A percentile compares a stretch with the other conserved stretches of the same genome.
Evolutionary conservation across 2,797 vertebrate species (phyloP).

Genomic region (Delichon dasypus): DNA sequence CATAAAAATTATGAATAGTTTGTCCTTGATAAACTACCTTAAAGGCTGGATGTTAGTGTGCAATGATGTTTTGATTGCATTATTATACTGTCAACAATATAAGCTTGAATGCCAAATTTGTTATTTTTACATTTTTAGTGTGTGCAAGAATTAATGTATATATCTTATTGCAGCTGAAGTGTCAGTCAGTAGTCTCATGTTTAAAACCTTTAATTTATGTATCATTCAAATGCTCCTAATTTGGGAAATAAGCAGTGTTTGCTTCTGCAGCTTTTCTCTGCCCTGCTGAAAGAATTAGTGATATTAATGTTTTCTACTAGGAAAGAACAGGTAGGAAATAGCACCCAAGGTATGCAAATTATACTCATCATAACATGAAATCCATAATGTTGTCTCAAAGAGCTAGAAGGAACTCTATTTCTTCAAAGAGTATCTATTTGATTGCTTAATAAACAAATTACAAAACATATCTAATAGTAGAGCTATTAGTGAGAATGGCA

Average conservation of each 20-base stretch:
- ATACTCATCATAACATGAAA: neutral
- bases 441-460: neutral
- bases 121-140: constrained; percentile 15
- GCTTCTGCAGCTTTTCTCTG: neutral
- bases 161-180: neutral
- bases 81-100: constrained; percentile 7
- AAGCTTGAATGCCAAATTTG: neutral
- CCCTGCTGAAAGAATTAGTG: neutral
- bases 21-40: neutral
- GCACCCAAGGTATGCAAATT: neutral
- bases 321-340: neutral
- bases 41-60: neutral
- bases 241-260: neutral
- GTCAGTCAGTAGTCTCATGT: neutral
- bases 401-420: neutral
- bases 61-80: neutral
- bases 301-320: neutral
- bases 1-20: neutral
- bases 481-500: neutral
- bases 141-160: neutral
- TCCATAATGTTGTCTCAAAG: neutral
- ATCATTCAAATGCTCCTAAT: neutral
- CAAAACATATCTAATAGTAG: neutral
- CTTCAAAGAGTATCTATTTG: neutral
- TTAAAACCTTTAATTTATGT: neutral